A percentile compares a stretch with the other conserved stretches of the same genome.
These are phyloP conservation scores for Globia sparganii DNA, from an alignment of 2,888 invertebrate species.

Conservation along the genomic window DNA sequence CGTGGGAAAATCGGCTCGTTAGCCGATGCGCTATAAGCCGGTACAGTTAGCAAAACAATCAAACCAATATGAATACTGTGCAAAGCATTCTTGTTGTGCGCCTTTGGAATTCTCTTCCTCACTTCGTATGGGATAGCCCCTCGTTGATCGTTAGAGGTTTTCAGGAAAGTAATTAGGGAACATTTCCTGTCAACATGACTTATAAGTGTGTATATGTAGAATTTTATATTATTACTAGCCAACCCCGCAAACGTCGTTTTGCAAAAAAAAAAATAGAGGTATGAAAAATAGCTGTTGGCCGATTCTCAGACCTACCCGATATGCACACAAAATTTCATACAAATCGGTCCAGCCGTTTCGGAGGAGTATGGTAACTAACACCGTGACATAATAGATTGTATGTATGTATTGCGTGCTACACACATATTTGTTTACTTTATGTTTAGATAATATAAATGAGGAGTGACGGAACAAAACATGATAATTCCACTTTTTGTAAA, in stretches of 20 bases:
- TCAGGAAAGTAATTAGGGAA: neutral
- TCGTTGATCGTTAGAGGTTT: neutral
- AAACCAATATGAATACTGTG: neutral
- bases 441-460: no score
- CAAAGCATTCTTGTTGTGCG: neutral
- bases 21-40: slow-evolving; percentile 12
- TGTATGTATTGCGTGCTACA: neutral
- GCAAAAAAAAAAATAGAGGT: no score
- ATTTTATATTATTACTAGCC: neutral
- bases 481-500: no score
- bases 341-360: no score
- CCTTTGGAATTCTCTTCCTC: neutral
- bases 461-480: no score
- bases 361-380: no score
- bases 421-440: neutral
- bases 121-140: neutral
- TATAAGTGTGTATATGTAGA: neutral
- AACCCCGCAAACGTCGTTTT: no score
- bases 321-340: no score
- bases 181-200: neutral
- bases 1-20: slow-evolving; percentile 31
- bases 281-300: no score
- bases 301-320: no score
- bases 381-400: neutral
- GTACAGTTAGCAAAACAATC: slow-evolving; percentile 27